Base-by-base conservation (phyloP, 2,797 vertebrate species). In the Lithobates pipiens region DNA sequence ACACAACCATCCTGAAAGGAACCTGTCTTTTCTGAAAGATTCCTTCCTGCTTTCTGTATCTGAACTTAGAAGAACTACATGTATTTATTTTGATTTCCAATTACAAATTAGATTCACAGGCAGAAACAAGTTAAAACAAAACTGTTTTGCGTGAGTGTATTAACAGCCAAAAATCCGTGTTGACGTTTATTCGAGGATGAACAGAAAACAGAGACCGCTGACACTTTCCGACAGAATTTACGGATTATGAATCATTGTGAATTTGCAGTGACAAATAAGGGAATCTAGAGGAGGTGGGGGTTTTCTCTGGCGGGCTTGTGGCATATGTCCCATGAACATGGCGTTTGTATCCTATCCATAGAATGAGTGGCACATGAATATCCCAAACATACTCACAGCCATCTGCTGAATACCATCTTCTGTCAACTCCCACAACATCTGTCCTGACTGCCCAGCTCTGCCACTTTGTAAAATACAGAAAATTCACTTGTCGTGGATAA, bases 341-440 rank as follows among this genome's bases (percentile, higher is more conserved):
- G 80, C 39, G 54, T 63, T 65, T 65, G 71, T 67, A 44, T 73
- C 70, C 44, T 65, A 83, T 50, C 81, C 81, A 83, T 83, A 76
- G 81, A 75, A 44, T 67, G 42, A 68, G 81, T 68, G 75, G 18
- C 39, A 68, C 39, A 34, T 83, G 61, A 72, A 46, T 76, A 83
- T 76, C 81, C 73, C 57, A 39, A 81, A 63, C 71, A 75, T 69
- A 75, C 83, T 34, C 76, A 79, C 42, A 61, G 70, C 83, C 83
- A 85, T 85, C 83, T 85, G 83, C 83, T 67, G 50, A 27, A 73
- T 61, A 15, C 76, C 21, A 15, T 16, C n/a, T 69, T 73, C 77
- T 80, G 44, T 69, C 29, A 18, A 70, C 39, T 80, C 70, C 70
- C 83, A n/a, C 73, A 82, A 82, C 82, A 85, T 85, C 83, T 85